Evolutionary conservation across 2,113 vertebrate genomes (phyloP).

Genomic region (Centrocercus urophasianus): DNA sequence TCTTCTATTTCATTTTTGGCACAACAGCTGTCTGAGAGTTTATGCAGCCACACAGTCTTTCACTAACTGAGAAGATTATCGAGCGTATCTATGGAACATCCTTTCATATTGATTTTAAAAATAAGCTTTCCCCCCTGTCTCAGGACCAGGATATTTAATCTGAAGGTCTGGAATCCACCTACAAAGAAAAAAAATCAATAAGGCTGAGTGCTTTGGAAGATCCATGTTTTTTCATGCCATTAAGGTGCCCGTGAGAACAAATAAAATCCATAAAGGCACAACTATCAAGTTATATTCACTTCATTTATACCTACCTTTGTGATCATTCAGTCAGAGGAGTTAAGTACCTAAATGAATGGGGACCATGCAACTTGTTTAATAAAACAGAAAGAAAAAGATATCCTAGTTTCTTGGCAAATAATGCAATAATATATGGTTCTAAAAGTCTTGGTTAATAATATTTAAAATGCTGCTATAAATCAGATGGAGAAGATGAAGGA

Average conservation of each 20-base stretch:
- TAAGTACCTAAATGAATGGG: neutral
- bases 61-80: neutral
- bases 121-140: neutral
- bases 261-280: neutral
- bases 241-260: neutral
- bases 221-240: neutral
- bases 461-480: neutral
- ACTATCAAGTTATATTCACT: neutral
- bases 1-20: neutral
- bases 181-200: neutral
- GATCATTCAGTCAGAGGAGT: neutral
- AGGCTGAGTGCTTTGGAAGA: neutral
- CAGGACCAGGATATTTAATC: neutral
- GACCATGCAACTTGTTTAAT: neutral
- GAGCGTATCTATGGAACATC: neutral
- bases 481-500: neutral
- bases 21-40: neutral
- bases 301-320: neutral
- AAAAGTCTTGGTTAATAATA: neutral
- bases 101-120: neutral
- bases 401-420: neutral
- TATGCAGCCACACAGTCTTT: neutral
- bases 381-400: neutral
- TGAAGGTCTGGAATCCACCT: neutral
- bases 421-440: neutral